Conservation (phyloP, 2,888 invertebrate genomes). For the Adineta ricciae region DNA sequence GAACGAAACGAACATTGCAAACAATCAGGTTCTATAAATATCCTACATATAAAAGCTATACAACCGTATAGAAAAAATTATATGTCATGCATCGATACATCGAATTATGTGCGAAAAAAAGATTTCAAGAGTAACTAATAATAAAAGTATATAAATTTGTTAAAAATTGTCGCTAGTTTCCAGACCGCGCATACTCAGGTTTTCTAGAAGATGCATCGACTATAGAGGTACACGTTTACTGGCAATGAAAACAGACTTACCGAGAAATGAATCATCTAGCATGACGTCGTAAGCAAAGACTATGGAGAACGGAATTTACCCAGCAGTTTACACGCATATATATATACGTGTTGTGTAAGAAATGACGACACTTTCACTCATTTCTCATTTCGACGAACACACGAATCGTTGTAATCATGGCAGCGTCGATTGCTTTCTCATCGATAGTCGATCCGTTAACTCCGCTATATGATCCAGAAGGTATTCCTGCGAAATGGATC, state of each 20-base stretch:
- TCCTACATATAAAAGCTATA: no score
- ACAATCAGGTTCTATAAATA: no score
- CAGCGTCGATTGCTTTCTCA: not conserved
- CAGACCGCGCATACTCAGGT: no score
- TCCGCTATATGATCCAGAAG: constrained; percentile 25
- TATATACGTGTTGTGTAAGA: not conserved
- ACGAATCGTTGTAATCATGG: not conserved
- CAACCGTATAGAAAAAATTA: no score
- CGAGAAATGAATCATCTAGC: not conserved
- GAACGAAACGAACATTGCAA: no score
- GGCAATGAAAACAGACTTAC: not conserved
- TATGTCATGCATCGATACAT: no score
- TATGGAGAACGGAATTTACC: not conserved
- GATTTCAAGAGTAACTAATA: no score
- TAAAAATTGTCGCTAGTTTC: not conserved
- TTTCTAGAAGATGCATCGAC: no score
- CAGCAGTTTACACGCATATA: not conserved
- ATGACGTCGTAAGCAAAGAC: no score
- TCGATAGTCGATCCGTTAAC: not conserved
- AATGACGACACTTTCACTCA: not conserved
- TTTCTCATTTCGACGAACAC: not conserved
- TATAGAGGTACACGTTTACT: not conserved
- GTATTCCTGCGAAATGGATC: constrained; percentile 51
- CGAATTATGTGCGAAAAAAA: no score
- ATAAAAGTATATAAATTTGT: not conserved